These are phyloP conservation scores for Hedya salicella DNA, from an alignment of 2,888 invertebrate species.

Conservation along the genomic window DNA sequence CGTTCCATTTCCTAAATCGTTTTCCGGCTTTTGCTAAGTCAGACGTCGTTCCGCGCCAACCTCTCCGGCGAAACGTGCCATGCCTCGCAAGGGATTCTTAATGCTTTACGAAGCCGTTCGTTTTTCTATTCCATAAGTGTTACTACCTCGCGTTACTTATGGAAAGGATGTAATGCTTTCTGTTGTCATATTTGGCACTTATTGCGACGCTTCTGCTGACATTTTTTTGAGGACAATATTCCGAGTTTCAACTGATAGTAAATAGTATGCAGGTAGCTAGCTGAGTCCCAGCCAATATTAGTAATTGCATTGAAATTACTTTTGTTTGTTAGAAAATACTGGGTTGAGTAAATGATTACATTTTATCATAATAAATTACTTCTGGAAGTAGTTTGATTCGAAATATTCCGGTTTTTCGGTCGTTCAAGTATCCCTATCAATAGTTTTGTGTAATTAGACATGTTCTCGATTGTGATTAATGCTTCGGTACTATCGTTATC, in stretches of 20 bases:
- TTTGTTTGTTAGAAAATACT: too few species aligned
- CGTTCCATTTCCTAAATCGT: constrained; percentile 41
- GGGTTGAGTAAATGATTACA: too few species aligned
- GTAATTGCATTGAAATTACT: too few species aligned
- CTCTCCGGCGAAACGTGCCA: constrained; percentile 31
- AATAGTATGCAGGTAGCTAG: too few species aligned
- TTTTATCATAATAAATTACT: too few species aligned
- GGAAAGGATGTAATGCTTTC: constrained; percentile 14
- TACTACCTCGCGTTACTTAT: constrained; percentile 10
- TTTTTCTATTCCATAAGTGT: constrained; percentile 34
- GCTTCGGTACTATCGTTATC: constrained; percentile 55
- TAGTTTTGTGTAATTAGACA: constrained; percentile 46
- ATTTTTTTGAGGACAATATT: too few species aligned
- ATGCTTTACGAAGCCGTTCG: constrained; percentile 32
- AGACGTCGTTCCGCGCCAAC: constrained; percentile 31
- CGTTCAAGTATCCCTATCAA: constrained; percentile 35
- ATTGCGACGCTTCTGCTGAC: too few species aligned
- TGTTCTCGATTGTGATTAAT: constrained; percentile 49
- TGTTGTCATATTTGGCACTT: constrained; percentile 9
- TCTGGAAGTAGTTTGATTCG: not conserved
- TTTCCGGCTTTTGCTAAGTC: constrained; percentile 37
- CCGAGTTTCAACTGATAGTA: too few species aligned
- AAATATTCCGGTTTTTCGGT: constrained; percentile 20
- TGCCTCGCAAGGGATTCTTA: constrained; percentile 41
- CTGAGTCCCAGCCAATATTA: too few species aligned